Evolutionary conservation across 2,888 invertebrate species (phyloP), one percentile per base, ranked within the genome.

Genomic region (Mamestra brassicae): DNA sequence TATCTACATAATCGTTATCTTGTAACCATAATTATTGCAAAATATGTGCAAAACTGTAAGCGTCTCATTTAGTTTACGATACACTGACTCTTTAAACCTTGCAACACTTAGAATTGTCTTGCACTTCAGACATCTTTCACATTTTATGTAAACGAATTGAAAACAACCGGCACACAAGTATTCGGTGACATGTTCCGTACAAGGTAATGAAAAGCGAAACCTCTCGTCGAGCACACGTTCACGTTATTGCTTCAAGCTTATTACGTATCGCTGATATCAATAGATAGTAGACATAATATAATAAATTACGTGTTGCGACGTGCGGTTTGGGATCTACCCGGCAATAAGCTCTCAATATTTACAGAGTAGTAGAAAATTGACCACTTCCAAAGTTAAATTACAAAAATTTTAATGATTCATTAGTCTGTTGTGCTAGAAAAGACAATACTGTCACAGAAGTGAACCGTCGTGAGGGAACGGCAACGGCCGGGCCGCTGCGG

Each of bases 321-420:
- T 95, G 96, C 95, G 91, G 90, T 90, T 92, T 92, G 95, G 94
- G 94, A 92, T 93, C 92, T 93, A 94, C 95, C 95, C 95, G 94
- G 95, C 96, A 92, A 92, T 94, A 96, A 96, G 96, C 96, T 95
- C 95, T 95, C 95, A 93, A 92, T 96, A 96, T 96, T 94, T 96
- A 96, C 96, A 96, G 92, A 95, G 93, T 94, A 95, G 94, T 96
- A 96, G 94, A 95, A 95, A 96, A 96, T 96, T 96, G 94, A 96
- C 95, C 95, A 95, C 94, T 94, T 95, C 93, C 94, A 95, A 94
- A 94, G 93, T 93, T 94, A 94, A 94, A 94, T 93, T 95, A 96
- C 94, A 96, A 96, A 91, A 95, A 26, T 93, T 91, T 93, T 88
- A 91, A 94, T 93, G 93, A 91, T 90, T 92, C 81, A 89, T 91